phyloP scores from a whole-genome alignment of 2,797 vertebrate species.

The Clarias pachynema region DNA sequence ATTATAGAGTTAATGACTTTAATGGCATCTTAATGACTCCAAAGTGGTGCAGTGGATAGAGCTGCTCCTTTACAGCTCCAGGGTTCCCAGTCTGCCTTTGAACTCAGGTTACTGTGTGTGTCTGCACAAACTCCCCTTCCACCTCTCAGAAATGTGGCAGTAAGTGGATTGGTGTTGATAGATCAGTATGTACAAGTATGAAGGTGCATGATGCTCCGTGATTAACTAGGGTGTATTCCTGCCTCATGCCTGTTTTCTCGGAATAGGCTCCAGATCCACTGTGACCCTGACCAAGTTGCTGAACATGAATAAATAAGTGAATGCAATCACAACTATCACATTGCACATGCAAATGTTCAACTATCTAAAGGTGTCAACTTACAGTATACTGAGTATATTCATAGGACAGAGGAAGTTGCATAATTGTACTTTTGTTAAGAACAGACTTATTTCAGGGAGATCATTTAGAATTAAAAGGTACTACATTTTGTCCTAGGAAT shows the following conservation, averaged over 20 bases:
- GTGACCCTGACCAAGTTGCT: background rate
- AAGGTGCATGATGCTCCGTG: background rate
- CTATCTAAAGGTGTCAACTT: background rate
- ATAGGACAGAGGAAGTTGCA: background rate
- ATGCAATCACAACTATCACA: background rate
- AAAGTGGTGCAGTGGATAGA: background rate
- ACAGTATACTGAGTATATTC: background rate
- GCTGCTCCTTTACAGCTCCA: background rate
- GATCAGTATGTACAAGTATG: background rate
- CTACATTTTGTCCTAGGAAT: constrained; percentile 23
- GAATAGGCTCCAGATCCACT: background rate
- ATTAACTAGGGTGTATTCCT: background rate
- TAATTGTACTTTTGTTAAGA: background rate
- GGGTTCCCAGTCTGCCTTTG: background rate
- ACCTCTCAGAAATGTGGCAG: background rate
- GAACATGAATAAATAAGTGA: background rate
- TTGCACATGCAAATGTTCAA: too few relatives aligned
- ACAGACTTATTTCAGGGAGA: background rate
- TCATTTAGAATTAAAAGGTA: background rate
- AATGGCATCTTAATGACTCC: background rate
- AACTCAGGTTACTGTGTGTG: constrained; percentile 2
- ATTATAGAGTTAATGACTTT: background rate
- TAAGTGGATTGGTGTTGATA: background rate
- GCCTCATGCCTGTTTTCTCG: background rate
- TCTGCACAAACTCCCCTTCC: background rate